Base-by-base conservation (phyloP, 2,113 vertebrate species). In the Machaerirhynchus nigripectus region DNA sequence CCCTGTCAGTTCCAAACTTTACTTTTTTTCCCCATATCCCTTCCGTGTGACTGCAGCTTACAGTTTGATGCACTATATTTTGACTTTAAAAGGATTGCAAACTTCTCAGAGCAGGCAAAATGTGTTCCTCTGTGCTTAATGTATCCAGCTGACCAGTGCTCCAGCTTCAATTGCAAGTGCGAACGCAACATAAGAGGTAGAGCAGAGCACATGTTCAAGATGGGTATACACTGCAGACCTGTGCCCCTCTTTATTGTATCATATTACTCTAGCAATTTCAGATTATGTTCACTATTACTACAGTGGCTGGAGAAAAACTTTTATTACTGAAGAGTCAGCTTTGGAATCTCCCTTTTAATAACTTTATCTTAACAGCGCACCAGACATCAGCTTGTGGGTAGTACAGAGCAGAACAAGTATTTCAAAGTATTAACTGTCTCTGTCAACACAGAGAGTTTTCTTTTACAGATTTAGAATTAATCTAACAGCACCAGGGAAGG, bases 231-330 rank as follows among this genome's bases (percentile, higher is more conserved):
- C 5, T 52, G 17, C 7, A 67, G 14, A 65, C 33, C 18, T 49
- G 13, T 27, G 6, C 1, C 19, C 6, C 28, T 74, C 26, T 59
- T 64, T 24, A 37, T 11, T 1, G 1, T 17, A 26, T 2, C 18
- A 11, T 27, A 21, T 44, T 57, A 50, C 19, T 79, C 53, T 1
- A 71, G 37, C 16, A 67, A 39, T 85, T 70, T 57, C 35, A 49
- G 20, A 23, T 35, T 17, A 56, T 1, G 2, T n/a, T 65, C n/a
- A 22, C 35, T 57, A 3, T 35, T 85, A 35, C 18, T 65, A 37
- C 15, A 47, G 17, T 7, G 4, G 19, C n/a, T 47, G 31, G 39
- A 12, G 18, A 1, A 52, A 52, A 87, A 59, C 8, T 44, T 63
- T 15, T 3, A 23, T 85, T 46, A 55, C 12, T 46, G 1, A 1